Evolutionary conservation across 92 coral and sea anemone species (phyloP), one percentile per base, ranked within the genome.

Genomic region (Actinostola sp.): DNA sequence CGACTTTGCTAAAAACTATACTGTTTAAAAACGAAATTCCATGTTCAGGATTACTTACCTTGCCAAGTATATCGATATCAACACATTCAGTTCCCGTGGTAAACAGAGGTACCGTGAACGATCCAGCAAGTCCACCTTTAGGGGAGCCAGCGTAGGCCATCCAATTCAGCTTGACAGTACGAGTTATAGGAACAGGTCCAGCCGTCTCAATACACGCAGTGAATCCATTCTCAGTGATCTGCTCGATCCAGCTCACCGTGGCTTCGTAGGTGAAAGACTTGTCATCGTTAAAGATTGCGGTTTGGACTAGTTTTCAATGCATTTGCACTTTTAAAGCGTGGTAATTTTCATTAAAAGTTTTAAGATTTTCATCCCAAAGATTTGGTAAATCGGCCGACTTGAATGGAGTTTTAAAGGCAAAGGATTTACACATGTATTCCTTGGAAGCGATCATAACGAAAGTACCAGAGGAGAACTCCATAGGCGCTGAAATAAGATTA

Each of bases 1-100:
- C n/a, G n/a, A n/a, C n/a, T n/a, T n/a, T n/a, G n/a, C n/a, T n/a
- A n/a, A n/a, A n/a, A n/a, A n/a, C n/a, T n/a, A n/a, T n/a, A n/a
- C n/a, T n/a, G n/a, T n/a, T n/a, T n/a, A n/a, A n/a, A n/a, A n/a
- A n/a, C n/a, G n/a, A n/a, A n/a, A n/a, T n/a, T n/a, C n/a, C n/a
- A n/a, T n/a, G n/a, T n/a, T n/a, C n/a, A n/a, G 15, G 46, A 13
- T n/a, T n/a, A 15, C 66, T 50, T 55, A 88, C 93, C 84, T 66
- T 65, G 19, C 72, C 75, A 50, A 31, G 8, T 0, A 77, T 67
- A 8, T 52, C 57, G 23, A 80, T 66, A 1, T 65, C 81, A 23
- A 75, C 75, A 38, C 93, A 88, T 31, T 60, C 75, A 16, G 89
- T 79, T 41, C 93, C 93, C 8, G 93, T 63, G 29, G 93, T 88